phyloP scores from a whole-genome alignment of 2,113 vertebrate genomes.

The Equus quagga region DNA sequence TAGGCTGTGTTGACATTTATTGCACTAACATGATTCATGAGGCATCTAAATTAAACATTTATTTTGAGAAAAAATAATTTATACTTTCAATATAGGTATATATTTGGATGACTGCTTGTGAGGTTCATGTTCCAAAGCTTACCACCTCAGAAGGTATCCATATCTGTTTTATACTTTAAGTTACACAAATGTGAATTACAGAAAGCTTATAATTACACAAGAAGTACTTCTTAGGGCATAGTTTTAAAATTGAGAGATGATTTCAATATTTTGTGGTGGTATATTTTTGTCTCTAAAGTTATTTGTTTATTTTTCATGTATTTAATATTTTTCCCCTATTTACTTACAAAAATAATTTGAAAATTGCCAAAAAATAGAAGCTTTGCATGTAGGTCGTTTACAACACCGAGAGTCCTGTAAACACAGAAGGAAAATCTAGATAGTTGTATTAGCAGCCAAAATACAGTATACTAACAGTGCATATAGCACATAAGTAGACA shows the following conservation, averaged over 20 bases:
- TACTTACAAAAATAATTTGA: not conserved
- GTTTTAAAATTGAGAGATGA: not conserved
- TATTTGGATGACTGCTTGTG: not conserved
- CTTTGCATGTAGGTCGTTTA: not conserved
- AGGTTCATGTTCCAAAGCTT: not conserved
- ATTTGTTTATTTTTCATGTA: not conserved
- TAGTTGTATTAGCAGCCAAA: not conserved
- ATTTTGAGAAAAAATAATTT: not conserved
- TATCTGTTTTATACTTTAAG: not conserved
- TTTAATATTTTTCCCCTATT: not conserved
- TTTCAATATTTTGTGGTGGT: too few relatives aligned
- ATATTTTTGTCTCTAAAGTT: too few relatives aligned
- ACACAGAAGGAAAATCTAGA: not conserved
- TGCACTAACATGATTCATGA: not conserved
- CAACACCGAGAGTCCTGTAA: not conserved
- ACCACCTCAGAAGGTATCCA: not conserved
- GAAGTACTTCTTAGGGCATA: not conserved
- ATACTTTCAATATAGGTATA: not conserved
- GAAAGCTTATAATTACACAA: not conserved
- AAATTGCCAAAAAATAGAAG: too few relatives aligned
- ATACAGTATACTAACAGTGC: not conserved
- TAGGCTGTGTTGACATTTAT: not conserved
- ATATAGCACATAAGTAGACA: not conserved
- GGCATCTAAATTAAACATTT: not conserved
- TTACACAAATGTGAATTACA: not conserved